Evolutionary conservation across 2,113 vertebrate genomes (phyloP).

Genomic region (Oophaga pumilio): DNA sequence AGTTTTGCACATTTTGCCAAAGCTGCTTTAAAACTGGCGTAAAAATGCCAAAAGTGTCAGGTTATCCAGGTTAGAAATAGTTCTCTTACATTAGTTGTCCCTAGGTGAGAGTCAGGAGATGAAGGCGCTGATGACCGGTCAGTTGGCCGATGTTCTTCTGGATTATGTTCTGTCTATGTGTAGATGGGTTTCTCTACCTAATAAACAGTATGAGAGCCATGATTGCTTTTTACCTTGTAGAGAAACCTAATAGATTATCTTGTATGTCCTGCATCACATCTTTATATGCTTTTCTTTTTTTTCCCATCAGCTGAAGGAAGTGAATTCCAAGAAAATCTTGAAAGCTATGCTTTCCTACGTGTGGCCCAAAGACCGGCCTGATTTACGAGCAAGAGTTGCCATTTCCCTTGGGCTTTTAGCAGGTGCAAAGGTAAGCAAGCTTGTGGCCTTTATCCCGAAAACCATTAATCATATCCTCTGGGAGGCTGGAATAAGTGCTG

Average conservation of each 20-base stretch:
- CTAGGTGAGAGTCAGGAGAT: too few relatives aligned
- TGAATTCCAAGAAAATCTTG: conserved; percentile 84
- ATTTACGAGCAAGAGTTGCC: conserved; percentile 88
- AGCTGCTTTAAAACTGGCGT: too few relatives aligned
- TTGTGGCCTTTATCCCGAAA: conserved; percentile 35
- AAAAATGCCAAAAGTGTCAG: too few relatives aligned
- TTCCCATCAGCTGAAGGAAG: conserved; percentile 83
- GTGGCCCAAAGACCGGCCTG: conserved; percentile 94
- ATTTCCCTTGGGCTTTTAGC: conserved; percentile 88
- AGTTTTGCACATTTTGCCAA: too few relatives aligned
- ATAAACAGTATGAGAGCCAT: too few relatives aligned
- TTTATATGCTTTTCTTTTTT: conserved; percentile 9
- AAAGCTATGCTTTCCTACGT: conserved; percentile 91
- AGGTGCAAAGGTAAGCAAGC: conserved; percentile 85
- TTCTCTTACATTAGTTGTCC: too few relatives aligned
- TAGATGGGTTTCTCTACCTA: too few relatives aligned
- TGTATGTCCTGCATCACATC: background rate
- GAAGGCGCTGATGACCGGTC: too few relatives aligned
- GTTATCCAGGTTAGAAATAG: too few relatives aligned
- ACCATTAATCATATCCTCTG: conserved; percentile 43
- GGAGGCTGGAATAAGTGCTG: conserved; percentile 20
- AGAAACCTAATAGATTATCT: background rate
- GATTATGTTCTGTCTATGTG: too few relatives aligned
- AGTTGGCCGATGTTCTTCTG: too few relatives aligned
- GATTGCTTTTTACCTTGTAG: background rate